Percentiles rank a stretch among this genome's conserved stretches.
phyloP scores from a whole-genome alignment of 1,140 invertebrate species.

The Drosophila jambulina region DNA sequence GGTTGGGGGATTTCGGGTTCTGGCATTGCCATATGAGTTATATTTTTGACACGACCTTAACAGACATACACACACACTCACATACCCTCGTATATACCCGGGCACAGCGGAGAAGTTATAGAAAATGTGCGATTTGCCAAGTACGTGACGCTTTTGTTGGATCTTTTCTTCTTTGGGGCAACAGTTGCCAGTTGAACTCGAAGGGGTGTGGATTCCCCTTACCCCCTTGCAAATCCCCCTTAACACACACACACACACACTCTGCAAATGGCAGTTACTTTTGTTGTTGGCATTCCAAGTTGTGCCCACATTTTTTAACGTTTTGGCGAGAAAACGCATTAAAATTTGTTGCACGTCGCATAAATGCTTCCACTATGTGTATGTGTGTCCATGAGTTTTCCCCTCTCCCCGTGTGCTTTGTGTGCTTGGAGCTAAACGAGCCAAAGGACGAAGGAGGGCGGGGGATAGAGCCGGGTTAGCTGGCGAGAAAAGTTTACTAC shows the following conservation, averaged over 20 bases:
- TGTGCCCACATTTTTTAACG: constrained; percentile 83
- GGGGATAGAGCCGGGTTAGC: constrained; percentile 35
- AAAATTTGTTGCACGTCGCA: constrained; percentile 83
- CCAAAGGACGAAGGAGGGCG: constrained; percentile 11
- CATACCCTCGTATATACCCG: constrained; percentile 1
- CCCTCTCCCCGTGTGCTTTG: constrained; percentile 34
- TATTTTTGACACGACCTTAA: constrained; percentile 59
- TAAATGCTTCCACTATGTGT: constrained; percentile 69
- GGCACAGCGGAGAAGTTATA: constrained; percentile 45
- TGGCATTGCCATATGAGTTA: constrained; percentile 51
- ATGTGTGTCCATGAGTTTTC: constrained; percentile 22
- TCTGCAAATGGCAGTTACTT: constrained; percentile 72
- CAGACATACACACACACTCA: constrained; percentile 27
- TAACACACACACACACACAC: constrained; percentile 31
- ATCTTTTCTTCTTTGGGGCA: constrained; percentile 61
- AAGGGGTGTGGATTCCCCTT: constrained; percentile 20
- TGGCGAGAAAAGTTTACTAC: constrained; percentile 66
- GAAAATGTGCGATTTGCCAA: constrained; percentile 80
- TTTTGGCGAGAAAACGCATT: constrained; percentile 82
- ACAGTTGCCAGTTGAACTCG: constrained; percentile 74
- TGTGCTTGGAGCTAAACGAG: constrained; percentile 39
- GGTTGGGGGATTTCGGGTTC: too few relatives aligned
- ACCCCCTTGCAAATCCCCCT: constrained; percentile 15
- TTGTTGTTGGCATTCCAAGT: constrained; percentile 74
- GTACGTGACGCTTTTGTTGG: constrained; percentile 80